Evolutionary conservation across 2,797 vertebrate species (phyloP).

Genomic region (Ctenochaetus hawaiiensis): DNA sequence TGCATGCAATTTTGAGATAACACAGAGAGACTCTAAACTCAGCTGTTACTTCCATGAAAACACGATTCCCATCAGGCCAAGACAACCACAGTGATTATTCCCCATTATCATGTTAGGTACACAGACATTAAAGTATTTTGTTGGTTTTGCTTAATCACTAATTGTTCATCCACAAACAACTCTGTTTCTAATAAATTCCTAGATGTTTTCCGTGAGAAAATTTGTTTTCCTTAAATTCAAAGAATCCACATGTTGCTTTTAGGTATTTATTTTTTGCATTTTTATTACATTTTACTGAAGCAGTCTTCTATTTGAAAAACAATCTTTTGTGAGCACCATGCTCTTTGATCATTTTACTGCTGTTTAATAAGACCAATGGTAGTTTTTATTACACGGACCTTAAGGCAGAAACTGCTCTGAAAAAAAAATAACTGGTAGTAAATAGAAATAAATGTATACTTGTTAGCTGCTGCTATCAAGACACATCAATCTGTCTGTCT

Average conservation of each 20-base stretch:
- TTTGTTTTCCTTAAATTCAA: not conserved
- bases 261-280: not conserved
- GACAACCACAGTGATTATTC: not conserved
- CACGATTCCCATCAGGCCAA: not conserved
- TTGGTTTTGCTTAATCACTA: not conserved
- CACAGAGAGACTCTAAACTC: conserved; percentile 20
- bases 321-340: not conserved
- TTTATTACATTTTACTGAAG: not conserved
- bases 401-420: not conserved
- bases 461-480: not conserved
- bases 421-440: not conserved
- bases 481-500: not conserved
- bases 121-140: not conserved
- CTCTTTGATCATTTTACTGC: conserved; percentile 15
- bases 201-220: not conserved
- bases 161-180: not conserved
- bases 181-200: not conserved
- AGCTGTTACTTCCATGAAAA: conserved; percentile 23
- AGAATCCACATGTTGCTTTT: not conserved
- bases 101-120: not conserved
- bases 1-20: conserved; percentile 28
- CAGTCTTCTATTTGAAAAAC: not conserved
- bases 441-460: not conserved
- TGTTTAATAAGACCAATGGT: conserved; percentile 12
- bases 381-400: conserved; percentile 1